Conservation (phyloP, 2,888 invertebrate genomes). For the Venusia cambrica region DNA sequence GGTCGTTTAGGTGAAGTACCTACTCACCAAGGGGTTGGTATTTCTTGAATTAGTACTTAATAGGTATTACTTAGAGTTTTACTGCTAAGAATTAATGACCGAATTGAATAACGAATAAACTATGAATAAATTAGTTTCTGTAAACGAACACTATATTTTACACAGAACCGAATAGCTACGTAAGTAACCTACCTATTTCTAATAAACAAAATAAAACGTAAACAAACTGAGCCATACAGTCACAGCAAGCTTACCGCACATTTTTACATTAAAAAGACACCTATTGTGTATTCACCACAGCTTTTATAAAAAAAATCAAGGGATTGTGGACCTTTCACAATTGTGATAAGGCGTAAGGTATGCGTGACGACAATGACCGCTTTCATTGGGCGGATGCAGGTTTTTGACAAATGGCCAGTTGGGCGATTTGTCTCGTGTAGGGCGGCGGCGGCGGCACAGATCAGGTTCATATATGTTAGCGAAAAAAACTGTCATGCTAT, state of each 20-base stretch:
- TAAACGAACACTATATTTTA: too few species aligned
- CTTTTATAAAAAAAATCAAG: constrained; percentile 2
- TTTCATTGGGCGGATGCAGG: constrained; percentile 76
- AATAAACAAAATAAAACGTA: constrained; percentile 4
- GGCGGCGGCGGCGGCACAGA: constrained; percentile 65
- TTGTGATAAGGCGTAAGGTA: constrained; percentile 34
- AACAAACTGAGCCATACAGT: constrained; percentile 28
- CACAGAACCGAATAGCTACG: too few species aligned
- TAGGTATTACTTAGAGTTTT: too few species aligned
- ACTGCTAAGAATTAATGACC: too few species aligned
- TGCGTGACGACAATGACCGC: constrained; percentile 60
- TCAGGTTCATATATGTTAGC: constrained; percentile 27
- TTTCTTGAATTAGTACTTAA: too few species aligned
- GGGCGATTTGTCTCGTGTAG: constrained; percentile 76
- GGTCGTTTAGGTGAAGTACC: too few species aligned
- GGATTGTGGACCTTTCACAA: constrained; percentile 39
- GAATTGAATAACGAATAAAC: too few species aligned
- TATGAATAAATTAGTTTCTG: too few species aligned
- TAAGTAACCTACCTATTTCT: too few species aligned
- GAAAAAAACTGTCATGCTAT: not conserved
- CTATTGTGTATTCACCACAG: constrained; percentile 36
- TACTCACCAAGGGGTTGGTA: too few species aligned
- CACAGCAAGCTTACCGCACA: constrained; percentile 38
- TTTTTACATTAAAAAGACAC: constrained; percentile 41
- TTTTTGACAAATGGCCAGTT: constrained; percentile 79